These are phyloP conservation scores for Tympanoctomys barrerae DNA, from an alignment of 2,797 vertebrate genomes.

Conservation along the genomic window DNA sequence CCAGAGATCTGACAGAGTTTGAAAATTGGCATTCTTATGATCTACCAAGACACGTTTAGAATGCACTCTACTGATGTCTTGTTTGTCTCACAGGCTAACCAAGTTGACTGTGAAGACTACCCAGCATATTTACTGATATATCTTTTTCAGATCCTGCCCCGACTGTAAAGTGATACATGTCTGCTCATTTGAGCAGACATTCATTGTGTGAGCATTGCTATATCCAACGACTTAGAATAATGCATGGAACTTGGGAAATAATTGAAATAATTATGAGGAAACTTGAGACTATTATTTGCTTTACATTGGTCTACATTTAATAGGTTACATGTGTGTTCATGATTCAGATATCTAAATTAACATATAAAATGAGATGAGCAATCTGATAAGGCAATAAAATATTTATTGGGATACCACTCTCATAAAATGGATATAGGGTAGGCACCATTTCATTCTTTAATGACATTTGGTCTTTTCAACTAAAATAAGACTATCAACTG, in stretches of 20 bases:
- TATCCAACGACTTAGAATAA: neutral
- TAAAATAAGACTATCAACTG: neutral
- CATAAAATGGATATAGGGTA: accelerated
- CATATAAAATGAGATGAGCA: neutral
- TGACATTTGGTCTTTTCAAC: neutral
- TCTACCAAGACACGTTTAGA: neutral
- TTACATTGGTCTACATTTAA: neutral
- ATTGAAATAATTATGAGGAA: neutral
- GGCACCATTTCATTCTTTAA: neutral
- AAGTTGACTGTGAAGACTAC: neutral
- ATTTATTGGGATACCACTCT: too few species aligned
- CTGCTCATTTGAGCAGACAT: neutral
- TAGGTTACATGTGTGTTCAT: accelerated
- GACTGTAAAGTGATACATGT: neutral
- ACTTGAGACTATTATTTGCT: neutral
- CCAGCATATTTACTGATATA: neutral
- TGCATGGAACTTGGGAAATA: neutral
- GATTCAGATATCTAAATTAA: neutral
- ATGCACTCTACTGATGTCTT: neutral
- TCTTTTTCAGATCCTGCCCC: neutral
- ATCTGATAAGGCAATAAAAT: neutral
- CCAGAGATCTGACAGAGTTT: neutral
- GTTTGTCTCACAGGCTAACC: neutral
- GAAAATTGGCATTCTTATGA: neutral
- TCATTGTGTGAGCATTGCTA: neutral